Evolutionary conservation across 2,888 invertebrate species (phyloP), one percentile per base, ranked within the genome.

Genomic region (Leucophenga maculata): DNA sequence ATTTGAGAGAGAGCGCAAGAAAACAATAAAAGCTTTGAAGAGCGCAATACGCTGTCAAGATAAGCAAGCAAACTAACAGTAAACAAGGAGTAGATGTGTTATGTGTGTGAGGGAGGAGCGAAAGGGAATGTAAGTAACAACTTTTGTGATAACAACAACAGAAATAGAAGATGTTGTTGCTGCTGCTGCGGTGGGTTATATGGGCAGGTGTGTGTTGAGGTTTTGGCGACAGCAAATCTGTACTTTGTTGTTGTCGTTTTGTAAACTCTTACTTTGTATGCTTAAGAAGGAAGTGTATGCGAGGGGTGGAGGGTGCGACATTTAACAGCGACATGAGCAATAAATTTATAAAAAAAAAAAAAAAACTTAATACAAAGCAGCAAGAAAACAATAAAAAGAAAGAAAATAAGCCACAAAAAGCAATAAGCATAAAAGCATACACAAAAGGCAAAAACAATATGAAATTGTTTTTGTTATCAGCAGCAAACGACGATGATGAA

Each of bases 381-480:
- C 18, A 55, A 55, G 13, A 22, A 57, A n/a, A 57, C 6, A 26
- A 1, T 3, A 31, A 50, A 1, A 50, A n/a, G 4, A 50, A 50
- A 50, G n/a, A 57, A 26, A 57, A 26, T 0, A 26, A 22, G 13
- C 18, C 18, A 13, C 16, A 54, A 48, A 39, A 39, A 39, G 39
- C 3, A 39, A 39, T 39, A 39, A 39, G 39, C 8, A 32, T 6
- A 55, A 57, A 13, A 57, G 22, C 26, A 57, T 18, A 9, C 14
- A n/a, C 31, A 57, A 57, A 39, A 39, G 8, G 8, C 2, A 26
- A 26, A 26, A 2, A 2, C 22, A 18, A 26, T 50, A 16, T 18
- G 16, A 50, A 54, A 54, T 65, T 66, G 66, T 55, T 66, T 66
- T 66, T 66, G 55, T 66, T 55, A 66, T 66, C 66, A 65, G n/a